Evolutionary conservation across 1,140 invertebrate species (phyloP).

Genomic region (Lysiphlebus fabarum): DNA sequence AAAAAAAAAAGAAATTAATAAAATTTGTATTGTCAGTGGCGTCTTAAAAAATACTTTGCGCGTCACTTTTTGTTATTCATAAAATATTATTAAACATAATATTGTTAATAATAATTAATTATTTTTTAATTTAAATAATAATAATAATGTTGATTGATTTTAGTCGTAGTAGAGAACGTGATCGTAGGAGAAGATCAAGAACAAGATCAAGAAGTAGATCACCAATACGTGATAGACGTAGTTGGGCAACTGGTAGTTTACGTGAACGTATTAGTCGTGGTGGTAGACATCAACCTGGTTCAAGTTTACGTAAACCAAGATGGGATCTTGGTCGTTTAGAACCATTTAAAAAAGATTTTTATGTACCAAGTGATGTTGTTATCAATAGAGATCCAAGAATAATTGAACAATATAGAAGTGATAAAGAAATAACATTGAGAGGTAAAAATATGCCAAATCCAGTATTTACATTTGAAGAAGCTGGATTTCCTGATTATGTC

Average conservation of each 20-base stretch:
- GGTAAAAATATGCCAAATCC: constrained; percentile 78
- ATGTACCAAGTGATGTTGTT: constrained; percentile 74
- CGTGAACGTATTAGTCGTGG: constrained; percentile 67
- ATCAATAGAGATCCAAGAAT: constrained; percentile 66
- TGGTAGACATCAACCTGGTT: constrained; percentile 61
- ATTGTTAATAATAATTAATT: too few species aligned
- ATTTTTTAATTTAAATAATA: background rate
- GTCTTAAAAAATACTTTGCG: background rate
- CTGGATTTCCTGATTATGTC: constrained; percentile 79
- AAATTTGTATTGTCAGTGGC: too few species aligned
- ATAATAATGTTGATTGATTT: constrained; percentile 16
- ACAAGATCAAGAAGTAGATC: constrained; percentile 49
- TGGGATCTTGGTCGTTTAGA: constrained; percentile 78
- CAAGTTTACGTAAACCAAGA: constrained; percentile 73
- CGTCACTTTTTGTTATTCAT: constrained; percentile 3
- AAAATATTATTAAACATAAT: background rate
- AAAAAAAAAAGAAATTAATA: too few species aligned
- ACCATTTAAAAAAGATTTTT: constrained; percentile 92
- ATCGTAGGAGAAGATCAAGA: constrained; percentile 45
- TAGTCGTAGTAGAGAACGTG: constrained; percentile 48
- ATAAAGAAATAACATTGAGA: constrained; percentile 77
- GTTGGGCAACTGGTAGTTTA: constrained; percentile 55
- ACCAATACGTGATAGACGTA: constrained; percentile 51
- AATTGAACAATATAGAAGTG: constrained; percentile 70
- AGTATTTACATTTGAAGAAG: constrained; percentile 79